phyloP scores from a whole-genome alignment of 2,888 invertebrate genomes.

The Drosophila phalerata region DNA sequence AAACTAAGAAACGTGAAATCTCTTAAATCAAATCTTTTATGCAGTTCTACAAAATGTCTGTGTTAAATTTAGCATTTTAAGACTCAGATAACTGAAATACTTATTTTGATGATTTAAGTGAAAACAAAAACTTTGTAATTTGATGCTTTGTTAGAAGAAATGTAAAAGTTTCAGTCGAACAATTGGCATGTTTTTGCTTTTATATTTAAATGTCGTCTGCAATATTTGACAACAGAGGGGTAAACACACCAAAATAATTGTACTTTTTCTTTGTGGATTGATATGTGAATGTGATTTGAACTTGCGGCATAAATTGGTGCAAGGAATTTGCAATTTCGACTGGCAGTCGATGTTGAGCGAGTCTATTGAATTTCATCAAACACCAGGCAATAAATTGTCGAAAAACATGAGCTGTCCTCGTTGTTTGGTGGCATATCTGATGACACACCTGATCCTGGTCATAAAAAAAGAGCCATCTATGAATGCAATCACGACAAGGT shows the following conservation, averaged over 20 bases:
- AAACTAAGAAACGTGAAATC: background rate
- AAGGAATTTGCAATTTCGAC: conserved; percentile 58
- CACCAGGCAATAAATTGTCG: conserved; percentile 73
- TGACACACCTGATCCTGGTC: conserved; percentile 23
- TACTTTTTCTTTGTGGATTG: background rate
- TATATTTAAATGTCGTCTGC: conserved; percentile 21
- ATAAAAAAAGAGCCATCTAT: conserved; percentile 22
- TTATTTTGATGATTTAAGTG: conserved; percentile 13
- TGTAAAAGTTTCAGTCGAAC: conserved; percentile 53
- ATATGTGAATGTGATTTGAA: conserved; percentile 16
- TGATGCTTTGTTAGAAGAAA: conserved; percentile 50
- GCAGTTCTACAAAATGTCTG: background rate
- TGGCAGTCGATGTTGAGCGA: conserved; percentile 14
- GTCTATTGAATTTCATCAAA: conserved; percentile 74
- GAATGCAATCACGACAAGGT: conserved; percentile 42
- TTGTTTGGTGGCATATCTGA: conserved; percentile 16
- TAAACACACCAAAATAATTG: conserved; percentile 13
- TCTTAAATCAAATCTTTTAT: conserved; percentile 9
- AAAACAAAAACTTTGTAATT: conserved; percentile 69
- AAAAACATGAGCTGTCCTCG: conserved; percentile 33
- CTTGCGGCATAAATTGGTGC: conserved; percentile 11
- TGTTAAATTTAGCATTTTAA: conserved; percentile 2
- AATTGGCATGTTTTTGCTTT: conserved; percentile 19
- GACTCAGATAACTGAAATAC: background rate
- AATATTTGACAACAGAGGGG: background rate